Evolutionary conservation across 2,888 invertebrate species (phyloP).

Genomic region (Cacoxenus indagator): DNA sequence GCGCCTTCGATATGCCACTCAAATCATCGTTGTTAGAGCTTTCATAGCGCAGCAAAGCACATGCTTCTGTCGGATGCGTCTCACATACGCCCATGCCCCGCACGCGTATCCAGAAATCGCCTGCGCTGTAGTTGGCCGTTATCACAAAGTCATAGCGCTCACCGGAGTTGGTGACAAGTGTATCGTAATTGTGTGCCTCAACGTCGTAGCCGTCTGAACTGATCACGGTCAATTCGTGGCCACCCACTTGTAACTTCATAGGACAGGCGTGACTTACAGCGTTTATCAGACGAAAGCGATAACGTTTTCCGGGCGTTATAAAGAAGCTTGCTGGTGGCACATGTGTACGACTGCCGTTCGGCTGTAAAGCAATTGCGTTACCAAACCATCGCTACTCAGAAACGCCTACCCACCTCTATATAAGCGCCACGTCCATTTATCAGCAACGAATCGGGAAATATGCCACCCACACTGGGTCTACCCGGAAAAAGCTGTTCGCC

Average conservation of each 20-base stretch:
- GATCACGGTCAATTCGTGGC: slow-evolving; percentile 63
- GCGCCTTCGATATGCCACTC: background rate
- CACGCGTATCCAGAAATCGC: slow-evolving; percentile 56
- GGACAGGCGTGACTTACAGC: slow-evolving; percentile 65
- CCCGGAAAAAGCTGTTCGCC: slow-evolving; percentile 66
- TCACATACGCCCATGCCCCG: slow-evolving; percentile 51
- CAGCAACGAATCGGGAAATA: slow-evolving; percentile 53
- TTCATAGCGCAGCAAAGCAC: slow-evolving; percentile 52
- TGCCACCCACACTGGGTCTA: slow-evolving; percentile 43
- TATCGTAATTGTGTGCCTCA: slow-evolving; percentile 51
- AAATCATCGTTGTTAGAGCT: slow-evolving; percentile 27
- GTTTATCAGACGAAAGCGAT: slow-evolving; percentile 68
- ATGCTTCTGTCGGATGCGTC: slow-evolving; percentile 42
- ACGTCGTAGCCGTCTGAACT: slow-evolving; percentile 65
- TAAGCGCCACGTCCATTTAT: slow-evolving; percentile 62
- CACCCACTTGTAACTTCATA: slow-evolving; percentile 61
- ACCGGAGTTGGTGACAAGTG: slow-evolving; percentile 68
- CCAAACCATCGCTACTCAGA: background rate
- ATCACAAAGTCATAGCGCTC: slow-evolving; percentile 73
- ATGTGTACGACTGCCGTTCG: background rate
- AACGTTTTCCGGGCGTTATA: slow-evolving; percentile 55
- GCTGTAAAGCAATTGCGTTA: background rate
- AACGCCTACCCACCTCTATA: slow-evolving; percentile 38
- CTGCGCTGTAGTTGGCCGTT: slow-evolving; percentile 66
- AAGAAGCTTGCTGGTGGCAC: slow-evolving; percentile 54